phyloP scores from a whole-genome alignment of 2,113 vertebrate genomes.

The Ptilorrhoa leucosticta region DNA sequence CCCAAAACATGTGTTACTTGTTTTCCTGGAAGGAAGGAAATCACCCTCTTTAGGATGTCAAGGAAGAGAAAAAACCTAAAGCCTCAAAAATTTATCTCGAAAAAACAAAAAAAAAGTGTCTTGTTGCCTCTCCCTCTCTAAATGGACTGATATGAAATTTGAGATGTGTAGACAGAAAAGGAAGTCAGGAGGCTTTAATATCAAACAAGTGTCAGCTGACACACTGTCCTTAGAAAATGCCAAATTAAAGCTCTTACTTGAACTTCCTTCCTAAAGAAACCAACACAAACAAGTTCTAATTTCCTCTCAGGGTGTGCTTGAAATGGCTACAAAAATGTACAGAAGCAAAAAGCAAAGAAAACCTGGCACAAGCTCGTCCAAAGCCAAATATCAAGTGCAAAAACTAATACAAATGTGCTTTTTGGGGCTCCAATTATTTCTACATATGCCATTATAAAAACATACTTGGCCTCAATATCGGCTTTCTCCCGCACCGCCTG shows the following conservation, averaged over 20 bases:
- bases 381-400: background rate
- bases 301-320: background rate
- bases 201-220: background rate
- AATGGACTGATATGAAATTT: background rate
- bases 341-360: background rate
- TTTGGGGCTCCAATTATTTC: background rate
- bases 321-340: background rate
- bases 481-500: slow-evolving; percentile 95
- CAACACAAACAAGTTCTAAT: background rate
- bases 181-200: background rate
- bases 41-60: background rate
- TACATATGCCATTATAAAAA: slow-evolving; percentile 36
- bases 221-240: background rate
- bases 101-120: background rate
- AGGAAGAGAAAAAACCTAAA: background rate
- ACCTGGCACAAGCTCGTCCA: background rate
- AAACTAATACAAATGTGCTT: background rate
- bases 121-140: background rate
- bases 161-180: background rate
- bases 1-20: background rate
- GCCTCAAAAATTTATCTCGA: background rate
- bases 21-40: background rate
- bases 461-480: slow-evolving; percentile 97
- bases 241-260: background rate
- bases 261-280: background rate